Conservation (phyloP, 2,113 vertebrate species). For the Oryctolagus cuniculus region DNA sequence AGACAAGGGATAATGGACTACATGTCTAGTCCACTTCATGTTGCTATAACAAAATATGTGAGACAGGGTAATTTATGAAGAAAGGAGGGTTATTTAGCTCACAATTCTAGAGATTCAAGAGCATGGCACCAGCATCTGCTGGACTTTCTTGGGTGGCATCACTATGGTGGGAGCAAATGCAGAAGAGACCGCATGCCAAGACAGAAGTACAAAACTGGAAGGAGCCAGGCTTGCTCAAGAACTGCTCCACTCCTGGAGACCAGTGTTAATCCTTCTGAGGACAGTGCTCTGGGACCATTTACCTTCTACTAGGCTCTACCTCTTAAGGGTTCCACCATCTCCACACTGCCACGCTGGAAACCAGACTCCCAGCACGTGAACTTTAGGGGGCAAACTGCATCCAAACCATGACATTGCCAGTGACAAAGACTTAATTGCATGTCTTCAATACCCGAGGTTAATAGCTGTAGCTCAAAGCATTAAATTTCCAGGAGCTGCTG, state of each 20-base stretch:
- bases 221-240: neutral
- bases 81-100: no score
- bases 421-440: neutral
- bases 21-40: neutral
- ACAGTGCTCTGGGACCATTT: neutral
- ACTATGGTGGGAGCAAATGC: neutral
- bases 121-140: neutral
- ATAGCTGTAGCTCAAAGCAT: neutral
- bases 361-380: neutral
- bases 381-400: neutral
- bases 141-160: neutral
- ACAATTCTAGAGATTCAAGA: neutral
- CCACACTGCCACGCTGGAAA: neutral
- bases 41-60: neutral
- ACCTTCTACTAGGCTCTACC: neutral
- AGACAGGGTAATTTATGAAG: neutral
- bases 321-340: neutral
- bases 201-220: neutral
- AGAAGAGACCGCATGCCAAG: neutral
- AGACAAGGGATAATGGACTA: neutral
- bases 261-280: neutral
- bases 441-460: neutral
- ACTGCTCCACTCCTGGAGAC: neutral
- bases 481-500: neutral
- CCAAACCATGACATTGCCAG: neutral